Evolutionary conservation across 1,140 invertebrate species (phyloP), one percentile per base, ranked within the genome.

Genomic region (Magallana angulata): DNA sequence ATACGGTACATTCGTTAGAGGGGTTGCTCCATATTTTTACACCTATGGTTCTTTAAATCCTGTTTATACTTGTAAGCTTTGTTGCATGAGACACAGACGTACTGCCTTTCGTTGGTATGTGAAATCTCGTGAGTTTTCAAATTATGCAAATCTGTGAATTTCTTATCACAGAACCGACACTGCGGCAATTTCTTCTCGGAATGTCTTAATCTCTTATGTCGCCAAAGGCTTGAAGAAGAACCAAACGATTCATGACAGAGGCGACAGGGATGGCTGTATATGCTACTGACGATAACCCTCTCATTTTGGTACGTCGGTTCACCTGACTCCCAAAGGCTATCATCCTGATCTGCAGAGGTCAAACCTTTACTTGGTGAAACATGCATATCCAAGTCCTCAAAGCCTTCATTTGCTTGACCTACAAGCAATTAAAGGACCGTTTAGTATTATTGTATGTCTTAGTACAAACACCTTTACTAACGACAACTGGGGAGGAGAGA

Each of bases 1-100:
- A 48, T 48, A 48, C 36, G 5, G 3, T 48, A 48, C 36, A 48
- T 48, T 48, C 3, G 36, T 48, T 48, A 48, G 36, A 48, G 1
- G 36, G 36, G 36, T 48, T 48, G 36, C 36, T 48, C 36, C 36
- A 48, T 48, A 48, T 48, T 48, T 82, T 57, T 82, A 82, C 81
- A 82, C 9, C 36, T 58, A 18, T 89, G 88, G 16, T 86, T 86
- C 18, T 89, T 76, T 1, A 89, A 82, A 9, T 85, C 64, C 56
- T 85, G 82, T 82, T 89, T 89, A 71, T 89, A 86, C 18, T 86
- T 89, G 64, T 86, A 89, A 18, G 64, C 59, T 18, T 89, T 89
- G 57, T 48, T 58, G 84, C 88, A 89, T 12, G n/a, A 58, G 0
- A 12, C 7, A 84, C 88, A 89, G 12, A 76, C 18, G 24, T 81